Base-by-base conservation (phyloP, 2,113 vertebrate species). In the Lontra canadensis region DNA sequence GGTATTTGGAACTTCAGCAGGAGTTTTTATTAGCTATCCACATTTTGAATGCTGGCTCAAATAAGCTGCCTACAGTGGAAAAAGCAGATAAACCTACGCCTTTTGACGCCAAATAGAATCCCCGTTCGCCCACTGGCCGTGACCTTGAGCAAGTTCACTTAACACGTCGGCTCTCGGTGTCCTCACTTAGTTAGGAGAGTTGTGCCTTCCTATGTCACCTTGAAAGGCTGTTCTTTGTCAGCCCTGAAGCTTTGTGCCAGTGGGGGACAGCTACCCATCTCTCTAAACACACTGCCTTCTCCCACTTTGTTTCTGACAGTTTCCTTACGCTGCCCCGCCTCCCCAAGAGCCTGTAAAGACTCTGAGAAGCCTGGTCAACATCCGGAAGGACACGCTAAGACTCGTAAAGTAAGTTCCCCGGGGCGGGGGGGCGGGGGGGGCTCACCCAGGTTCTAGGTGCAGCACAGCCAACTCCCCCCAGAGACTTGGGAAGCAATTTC, bases 271-370 rank as follows among this genome's bases (percentile, higher is more conserved):
- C 12, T 7, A 3, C 1, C 0, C 4, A 39, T 55, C 71, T 94
- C 31, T 63, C 7, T 81, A 71, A 95, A 85, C 61, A 86, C 7
- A 7, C 25, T 14, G 6, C 76, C 80, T 91, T 98, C 97, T 98
- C 96, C 98, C 57, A 86, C 5, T 0, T 94, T 95, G 94, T 90
- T 94, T 96, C 81, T 18, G 55, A 95, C 98, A 99, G 99, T 99
- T 99, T 97, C 99, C 99, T 14, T 99, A 99, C 0, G 99, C 99
- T n/a, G 99, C 99, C 78, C 99, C 99, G 79, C 99, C 99, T 81
- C 99, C 99, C 98, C 99, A 99, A 92, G 99, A 99, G 97, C 99
- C 99, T 0, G 99, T 99, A 92, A 99, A 99, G 99, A 99, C 99
- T 1, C 98, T 99, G 96, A 99, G 99, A 97, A 99, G 99, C 96